Conservation (phyloP, 2,888 invertebrate species). For the Poecilus cupreus region DNA sequence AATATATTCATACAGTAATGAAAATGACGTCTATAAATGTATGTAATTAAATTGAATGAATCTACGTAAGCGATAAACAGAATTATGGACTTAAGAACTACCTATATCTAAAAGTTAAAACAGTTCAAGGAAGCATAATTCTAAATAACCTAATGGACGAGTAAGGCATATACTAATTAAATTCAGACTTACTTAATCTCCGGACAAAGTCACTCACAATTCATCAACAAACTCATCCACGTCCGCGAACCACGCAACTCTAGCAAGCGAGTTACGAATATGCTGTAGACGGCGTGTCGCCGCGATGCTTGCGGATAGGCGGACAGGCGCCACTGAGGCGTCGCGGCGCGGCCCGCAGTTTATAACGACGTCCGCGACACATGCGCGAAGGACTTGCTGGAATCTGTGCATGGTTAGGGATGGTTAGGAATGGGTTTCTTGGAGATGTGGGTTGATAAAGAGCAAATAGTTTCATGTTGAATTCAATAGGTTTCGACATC, state of each 20-base stretch:
- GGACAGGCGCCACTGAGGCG: slow-evolving; percentile 62
- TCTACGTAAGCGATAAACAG: too few relatives aligned
- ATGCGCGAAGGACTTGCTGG: slow-evolving; percentile 34
- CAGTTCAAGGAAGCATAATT: too few relatives aligned
- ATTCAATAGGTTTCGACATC: too few relatives aligned
- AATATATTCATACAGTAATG: too few relatives aligned
- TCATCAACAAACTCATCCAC: background rate
- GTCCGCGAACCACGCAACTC: background rate
- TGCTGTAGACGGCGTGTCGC: slow-evolving; percentile 47
- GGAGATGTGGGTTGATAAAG: background rate
- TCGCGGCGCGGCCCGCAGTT: slow-evolving; percentile 59
- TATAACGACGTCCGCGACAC: slow-evolving; percentile 57
- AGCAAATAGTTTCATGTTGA: too few relatives aligned
- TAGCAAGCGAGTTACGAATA: background rate
- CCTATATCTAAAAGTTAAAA: too few relatives aligned
- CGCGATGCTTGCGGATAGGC: slow-evolving; percentile 17
- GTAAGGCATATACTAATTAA: background rate
- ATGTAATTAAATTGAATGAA: too few relatives aligned
- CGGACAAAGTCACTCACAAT: background rate
- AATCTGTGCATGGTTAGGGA: background rate
- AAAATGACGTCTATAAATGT: too few relatives aligned
- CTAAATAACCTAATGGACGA: too few relatives aligned
- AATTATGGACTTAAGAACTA: too few relatives aligned
- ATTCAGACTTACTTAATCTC: background rate
- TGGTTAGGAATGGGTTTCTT: background rate